A percentile compares a stretch with the other conserved stretches of the same genome.
Conservation (phyloP, 2,888 invertebrate genomes). For the Laothoe populi region DNA sequence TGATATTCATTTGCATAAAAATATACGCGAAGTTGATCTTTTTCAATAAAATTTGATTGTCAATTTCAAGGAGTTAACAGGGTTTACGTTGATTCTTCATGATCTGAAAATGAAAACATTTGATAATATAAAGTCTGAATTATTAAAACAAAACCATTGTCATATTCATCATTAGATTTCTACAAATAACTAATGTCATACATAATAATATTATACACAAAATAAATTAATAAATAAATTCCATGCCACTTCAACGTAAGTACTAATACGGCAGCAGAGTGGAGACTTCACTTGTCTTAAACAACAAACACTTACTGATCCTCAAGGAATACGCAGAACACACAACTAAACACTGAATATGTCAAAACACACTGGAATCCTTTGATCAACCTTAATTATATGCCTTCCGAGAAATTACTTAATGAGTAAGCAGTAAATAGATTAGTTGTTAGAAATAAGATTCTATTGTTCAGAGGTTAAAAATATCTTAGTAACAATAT, state of each 20-base stretch:
- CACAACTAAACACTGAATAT: conserved; percentile 45
- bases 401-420: conserved; percentile 71
- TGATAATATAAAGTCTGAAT: no score
- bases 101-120: no score
- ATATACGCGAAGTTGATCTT: no score
- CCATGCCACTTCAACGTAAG: not conserved
- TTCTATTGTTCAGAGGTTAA: not conserved
- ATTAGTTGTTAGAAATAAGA: conserved; percentile 31
- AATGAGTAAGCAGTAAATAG: conserved; percentile 71
- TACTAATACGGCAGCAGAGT: conserved; percentile 20
- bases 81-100: no score
- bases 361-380: conserved; percentile 67
- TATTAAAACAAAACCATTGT: no score
- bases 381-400: conserved; percentile 76
- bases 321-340: conserved; percentile 48
- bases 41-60: no score
- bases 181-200: no score
- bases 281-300: conserved; percentile 34
- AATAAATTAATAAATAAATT: not conserved
- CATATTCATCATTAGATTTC: no score
- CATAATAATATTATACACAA: no score
- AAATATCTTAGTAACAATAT: not conserved
- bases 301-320: conserved; percentile 37
- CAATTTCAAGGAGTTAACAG: no score
- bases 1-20: no score